Conservation (phyloP, 2,888 invertebrate genomes). For the Caenorhabditis macrosperma region DNA sequence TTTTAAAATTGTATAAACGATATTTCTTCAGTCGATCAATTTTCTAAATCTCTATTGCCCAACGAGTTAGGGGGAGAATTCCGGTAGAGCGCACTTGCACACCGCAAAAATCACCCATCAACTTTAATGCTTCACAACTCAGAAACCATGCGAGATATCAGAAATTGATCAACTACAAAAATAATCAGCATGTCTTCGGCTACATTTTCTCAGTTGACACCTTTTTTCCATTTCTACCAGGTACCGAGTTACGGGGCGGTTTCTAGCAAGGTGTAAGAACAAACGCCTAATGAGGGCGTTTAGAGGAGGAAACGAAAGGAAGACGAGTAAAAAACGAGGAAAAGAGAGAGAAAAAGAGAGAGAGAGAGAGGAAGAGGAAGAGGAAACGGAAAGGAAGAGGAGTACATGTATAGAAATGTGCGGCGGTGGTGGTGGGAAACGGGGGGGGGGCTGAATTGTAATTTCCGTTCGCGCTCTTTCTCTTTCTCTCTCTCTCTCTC, state of each 20-base stretch:
- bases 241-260: not conserved
- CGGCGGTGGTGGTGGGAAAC: not conserved
- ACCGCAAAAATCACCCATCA: too few species aligned
- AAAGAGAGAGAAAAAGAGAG: too few species aligned
- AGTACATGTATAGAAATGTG: slow-evolving; percentile 29
- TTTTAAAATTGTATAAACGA: too few species aligned
- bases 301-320: too few species aligned
- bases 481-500: not conserved
- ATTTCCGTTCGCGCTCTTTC: slow-evolving; percentile 40
- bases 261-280: too few species aligned
- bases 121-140: too few species aligned
- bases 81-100: too few species aligned
- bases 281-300: too few species aligned
- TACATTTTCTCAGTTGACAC: not conserved
- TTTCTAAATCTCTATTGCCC: too few species aligned
- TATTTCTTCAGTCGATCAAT: too few species aligned
- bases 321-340: too few species aligned
- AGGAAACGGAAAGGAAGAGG: not conserved
- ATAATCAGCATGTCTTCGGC: not conserved
- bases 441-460: slow-evolving; percentile 30
- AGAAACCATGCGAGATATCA: not conserved
- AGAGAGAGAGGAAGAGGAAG: slow-evolving; percentile 6
- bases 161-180: not conserved
- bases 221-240: not conserved
- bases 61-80: too few species aligned